Base-by-base conservation (phyloP, 1,140 invertebrate species). In the Caerostris extrusa region DNA sequence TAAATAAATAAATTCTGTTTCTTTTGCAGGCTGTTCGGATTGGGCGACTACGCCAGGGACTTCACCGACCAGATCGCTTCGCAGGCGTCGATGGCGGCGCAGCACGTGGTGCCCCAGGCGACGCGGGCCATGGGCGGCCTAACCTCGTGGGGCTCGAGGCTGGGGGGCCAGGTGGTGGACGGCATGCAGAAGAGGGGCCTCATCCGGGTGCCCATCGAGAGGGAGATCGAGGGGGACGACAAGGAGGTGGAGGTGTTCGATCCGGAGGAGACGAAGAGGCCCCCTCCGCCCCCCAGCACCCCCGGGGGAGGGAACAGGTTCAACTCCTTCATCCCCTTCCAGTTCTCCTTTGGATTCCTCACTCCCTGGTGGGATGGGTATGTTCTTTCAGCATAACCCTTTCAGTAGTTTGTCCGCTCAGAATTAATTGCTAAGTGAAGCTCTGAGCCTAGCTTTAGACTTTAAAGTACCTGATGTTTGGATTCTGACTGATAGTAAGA, bases 311-410 rank as follows among this genome's bases (percentile, higher is more conserved):
- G 82, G 14, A 58, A 10, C 12, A 17, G 83, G 34, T 17, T 10
- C 7, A 10, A 82, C 17, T 34, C 93, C n/a, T 90, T 90, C 50
- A 53, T 89, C 6, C 93, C 88, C 3, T 90, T 90, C 53, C 58
- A 58, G 2, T 94, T 94, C n/a, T 56, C 87, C 7, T 94, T 94
- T 67, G 93, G 93, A 57, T 58, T 94, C 12, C 53, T 90, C 3
- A 90, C 71, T 7, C 94, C 94, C 7, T 95, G 94, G 94, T 95
- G 94, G 94, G 87, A 95, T 34, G 94, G 94, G 94, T 95, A 71
- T 87, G 19, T 90, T 56, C 12, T 14, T 3, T 67, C 6, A 7
- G 7, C 12, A 85, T n/a, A 57, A 0, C n/a, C 60, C 60, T 17
- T 69, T 69, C 12, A 56, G 34, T 34, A 34, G 34, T 34, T 34